These are phyloP conservation scores for Acleris sparsana DNA, from an alignment of 2,888 invertebrate genomes.

Conservation along the genomic window DNA sequence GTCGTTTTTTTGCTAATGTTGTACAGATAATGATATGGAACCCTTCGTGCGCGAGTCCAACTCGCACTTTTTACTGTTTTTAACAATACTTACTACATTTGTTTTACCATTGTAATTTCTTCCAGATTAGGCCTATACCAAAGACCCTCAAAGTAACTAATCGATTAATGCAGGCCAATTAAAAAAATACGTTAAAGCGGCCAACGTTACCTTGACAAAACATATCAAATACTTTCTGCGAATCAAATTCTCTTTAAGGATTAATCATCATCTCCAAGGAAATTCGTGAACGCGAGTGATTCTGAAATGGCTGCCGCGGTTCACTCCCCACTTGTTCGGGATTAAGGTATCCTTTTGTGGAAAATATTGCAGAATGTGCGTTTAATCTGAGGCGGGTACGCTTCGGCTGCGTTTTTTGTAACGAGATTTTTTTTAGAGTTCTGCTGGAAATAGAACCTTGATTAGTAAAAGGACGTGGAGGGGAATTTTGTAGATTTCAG, in stretches of 20 bases:
- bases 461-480: background rate
- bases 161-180: no score
- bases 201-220: no score
- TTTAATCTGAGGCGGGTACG: conserved; percentile 75
- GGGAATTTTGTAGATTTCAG: background rate
- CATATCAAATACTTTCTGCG: no score
- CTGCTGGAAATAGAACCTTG: conserved; percentile 10
- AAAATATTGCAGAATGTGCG: conserved; percentile 80
- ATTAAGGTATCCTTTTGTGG: conserved; percentile 82
- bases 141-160: no score
- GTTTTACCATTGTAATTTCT: no score
- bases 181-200: no score
- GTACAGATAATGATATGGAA: no score
- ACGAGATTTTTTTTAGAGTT: conserved; percentile 50
- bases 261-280: background rate
- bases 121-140: no score
- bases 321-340: conserved; percentile 76
- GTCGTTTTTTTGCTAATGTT: no score
- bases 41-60: no score
- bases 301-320: conserved; percentile 62
- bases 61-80: no score
- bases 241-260: background rate
- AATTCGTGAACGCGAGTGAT: conserved; percentile 38
- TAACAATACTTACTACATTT: no score
- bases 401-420: conserved; percentile 68